Conservation (phyloP, 2,113 vertebrate species). For the Phocoena sinus region DNA sequence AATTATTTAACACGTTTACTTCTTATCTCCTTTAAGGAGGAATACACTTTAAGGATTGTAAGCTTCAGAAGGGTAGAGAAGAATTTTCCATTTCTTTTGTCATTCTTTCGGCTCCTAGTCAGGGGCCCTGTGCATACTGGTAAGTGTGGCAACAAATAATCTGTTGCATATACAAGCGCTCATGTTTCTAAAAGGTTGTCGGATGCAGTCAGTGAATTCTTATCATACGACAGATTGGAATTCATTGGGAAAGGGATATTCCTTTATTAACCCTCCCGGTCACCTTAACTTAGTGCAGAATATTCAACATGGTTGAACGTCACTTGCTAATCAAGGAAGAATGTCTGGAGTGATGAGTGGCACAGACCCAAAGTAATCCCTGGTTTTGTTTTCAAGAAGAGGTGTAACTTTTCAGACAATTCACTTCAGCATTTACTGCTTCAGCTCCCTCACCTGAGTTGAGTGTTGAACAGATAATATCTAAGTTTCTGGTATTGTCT, state of each 20-base stretch:
- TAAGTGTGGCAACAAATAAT: neutral
- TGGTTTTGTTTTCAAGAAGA: neutral
- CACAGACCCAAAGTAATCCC: neutral
- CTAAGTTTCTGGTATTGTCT: neutral
- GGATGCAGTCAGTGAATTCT: neutral
- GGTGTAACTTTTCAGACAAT: neutral
- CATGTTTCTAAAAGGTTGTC: neutral
- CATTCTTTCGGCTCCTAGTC: neutral
- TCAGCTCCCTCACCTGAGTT: neutral
- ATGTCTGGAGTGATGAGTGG: neutral
- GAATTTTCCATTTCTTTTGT: neutral
- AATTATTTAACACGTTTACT: neutral
- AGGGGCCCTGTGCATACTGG: neutral
- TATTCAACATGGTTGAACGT: neutral
- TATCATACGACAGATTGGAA: neutral
- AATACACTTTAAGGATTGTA: neutral
- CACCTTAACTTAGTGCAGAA: neutral
- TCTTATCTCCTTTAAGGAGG: neutral
- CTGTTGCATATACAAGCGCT: neutral
- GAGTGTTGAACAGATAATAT: neutral
- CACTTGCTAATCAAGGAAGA: neutral
- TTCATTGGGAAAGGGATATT: neutral
- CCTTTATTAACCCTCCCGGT: neutral
- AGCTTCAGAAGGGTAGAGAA: neutral
- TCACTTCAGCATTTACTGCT: neutral